Evolutionary conservation across 1,140 invertebrate species (phyloP), one percentile per base, ranked within the genome.

Genomic region (Drosophila guanche): DNA sequence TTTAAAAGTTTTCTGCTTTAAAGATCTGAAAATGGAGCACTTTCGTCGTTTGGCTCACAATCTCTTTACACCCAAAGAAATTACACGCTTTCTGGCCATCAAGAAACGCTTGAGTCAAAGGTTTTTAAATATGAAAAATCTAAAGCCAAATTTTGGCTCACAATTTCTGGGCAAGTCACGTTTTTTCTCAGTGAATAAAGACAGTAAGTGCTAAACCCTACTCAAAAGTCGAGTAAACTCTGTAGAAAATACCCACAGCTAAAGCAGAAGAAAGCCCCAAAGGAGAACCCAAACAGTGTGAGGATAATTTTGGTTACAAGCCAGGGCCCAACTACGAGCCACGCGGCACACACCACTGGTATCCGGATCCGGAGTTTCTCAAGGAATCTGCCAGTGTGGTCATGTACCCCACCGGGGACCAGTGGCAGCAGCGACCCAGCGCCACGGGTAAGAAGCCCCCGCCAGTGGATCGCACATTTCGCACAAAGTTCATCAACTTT

Each of bases 401-500:
- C 1, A 92, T 95, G 90, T 94, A 93, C 77, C 93, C 94, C 2
- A 85, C 92, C 40, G 92, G 93, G 23, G 52, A 77, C 20, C 91
- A 90, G 29, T 91, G 91, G 41, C 89, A 91, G 42, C 67, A 90
- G 37, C 78, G 83, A 5, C 88, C 91, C 2, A 84, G 90, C 14
- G 90, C 71, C 33, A 93, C 92, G 52, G 83, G 81, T 47, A 91
- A 79, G 57, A 14, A 22, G 29, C 41, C 22, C 5, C 62, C 63
- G 20, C 83, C 85, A 0, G 79, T 85, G n/a, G 92, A 94, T 75
- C 92, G 92, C 41, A 90, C 89, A 16, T 92, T 95, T 42, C 92
- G 93, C 62, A 95, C 94, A 61, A 93, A 95, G 58, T 92, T 93
- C 23, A 85, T 97, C 4, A 97, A 97, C 86, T 97, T 97, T 92